These are phyloP conservation scores for Heliconius sara DNA, from an alignment of 2,888 invertebrate genomes.

Conservation along the genomic window DNA sequence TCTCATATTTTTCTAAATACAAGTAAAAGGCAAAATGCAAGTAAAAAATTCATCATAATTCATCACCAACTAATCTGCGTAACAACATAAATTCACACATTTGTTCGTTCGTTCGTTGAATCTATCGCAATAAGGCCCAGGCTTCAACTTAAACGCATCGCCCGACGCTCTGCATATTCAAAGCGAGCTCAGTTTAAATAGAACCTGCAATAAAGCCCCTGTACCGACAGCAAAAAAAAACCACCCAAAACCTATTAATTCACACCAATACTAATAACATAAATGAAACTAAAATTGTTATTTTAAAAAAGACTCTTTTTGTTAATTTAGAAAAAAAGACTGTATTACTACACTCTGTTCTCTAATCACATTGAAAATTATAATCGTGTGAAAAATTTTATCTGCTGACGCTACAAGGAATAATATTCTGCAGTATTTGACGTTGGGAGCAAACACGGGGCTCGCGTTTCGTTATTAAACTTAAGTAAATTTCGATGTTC, in stretches of 20 bases:
- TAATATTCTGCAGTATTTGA: conserved; percentile 70
- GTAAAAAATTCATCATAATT: not conserved
- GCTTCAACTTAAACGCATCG: conserved; percentile 58
- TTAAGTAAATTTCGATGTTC: conserved; percentile 84
- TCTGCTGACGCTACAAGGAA: conserved; percentile 51
- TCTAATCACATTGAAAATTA: not conserved
- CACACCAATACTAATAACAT: not conserved
- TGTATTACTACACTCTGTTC: not conserved
- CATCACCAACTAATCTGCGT: conserved; percentile 1
- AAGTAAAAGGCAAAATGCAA: not conserved
- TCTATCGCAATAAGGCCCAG: conserved; percentile 53
- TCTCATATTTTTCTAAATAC: not conserved
- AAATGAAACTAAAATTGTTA: not conserved
- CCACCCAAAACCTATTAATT: conserved; percentile 1
- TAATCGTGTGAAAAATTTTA: not conserved
- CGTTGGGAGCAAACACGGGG: conserved; percentile 78
- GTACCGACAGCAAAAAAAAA: conserved; percentile 45
- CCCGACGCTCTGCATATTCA: conserved; percentile 69
- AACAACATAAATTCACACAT: conserved; percentile 31
- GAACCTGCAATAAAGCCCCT: conserved; percentile 68
- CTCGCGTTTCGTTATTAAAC: conserved; percentile 81
- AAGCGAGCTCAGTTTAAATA: conserved; percentile 63
- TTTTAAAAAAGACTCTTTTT: no score
- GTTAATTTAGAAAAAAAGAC: not conserved
- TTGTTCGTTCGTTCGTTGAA: conserved; percentile 33